Base-by-base conservation (phyloP, 2,113 vertebrate genomes). In the Turdus rufiventris region DNA sequence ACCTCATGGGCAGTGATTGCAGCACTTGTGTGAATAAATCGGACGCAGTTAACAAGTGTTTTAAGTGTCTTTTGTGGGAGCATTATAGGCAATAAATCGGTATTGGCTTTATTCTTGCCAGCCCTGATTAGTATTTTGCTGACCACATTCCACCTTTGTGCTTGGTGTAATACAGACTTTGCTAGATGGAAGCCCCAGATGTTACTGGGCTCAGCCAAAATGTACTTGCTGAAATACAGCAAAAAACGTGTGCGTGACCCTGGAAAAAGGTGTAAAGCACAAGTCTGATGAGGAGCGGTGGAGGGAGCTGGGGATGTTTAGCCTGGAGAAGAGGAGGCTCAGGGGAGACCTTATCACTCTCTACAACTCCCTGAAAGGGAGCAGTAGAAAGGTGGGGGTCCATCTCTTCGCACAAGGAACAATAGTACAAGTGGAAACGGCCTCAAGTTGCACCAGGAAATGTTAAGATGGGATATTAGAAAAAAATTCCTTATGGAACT, bases 61-160 rank as follows among this genome's bases (percentile, higher is more conserved):
- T 16, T 28, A 14, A 80, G 14, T 61, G 58, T 38, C 61, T 58
- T 45, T 56, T 66, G 15, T 14, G 8, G 5, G 18, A 14, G 7
- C 0, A 0, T 68, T 45, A 11, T 7, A 54, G 48, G 43, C 38
- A 88, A 2, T 54, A 68, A 70, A 58, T 50, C 1, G 1, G 5
- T 63, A 31, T 25, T 43, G 43, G 26, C 12, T 77, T 71, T 70
- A 13, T 56, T 86, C 42, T 87, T 5, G 0, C 47, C 29, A 17
- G 54, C 38, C 56, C 24, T 67, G 7, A 28, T n/a, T 61, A 74
- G 11, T 65, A 13, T 4, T 23, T 18, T 36, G 23, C 48, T 66
- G 18, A 28, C 23, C 33, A 38, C 18, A 3, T 33, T 65, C 70
- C 43, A 17, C 33, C 25, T 51, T 18, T 71, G 43, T 63, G 33